phyloP scores from a whole-genome alignment of 2,888 invertebrate species.

The Rhynchonema sp. region DNA sequence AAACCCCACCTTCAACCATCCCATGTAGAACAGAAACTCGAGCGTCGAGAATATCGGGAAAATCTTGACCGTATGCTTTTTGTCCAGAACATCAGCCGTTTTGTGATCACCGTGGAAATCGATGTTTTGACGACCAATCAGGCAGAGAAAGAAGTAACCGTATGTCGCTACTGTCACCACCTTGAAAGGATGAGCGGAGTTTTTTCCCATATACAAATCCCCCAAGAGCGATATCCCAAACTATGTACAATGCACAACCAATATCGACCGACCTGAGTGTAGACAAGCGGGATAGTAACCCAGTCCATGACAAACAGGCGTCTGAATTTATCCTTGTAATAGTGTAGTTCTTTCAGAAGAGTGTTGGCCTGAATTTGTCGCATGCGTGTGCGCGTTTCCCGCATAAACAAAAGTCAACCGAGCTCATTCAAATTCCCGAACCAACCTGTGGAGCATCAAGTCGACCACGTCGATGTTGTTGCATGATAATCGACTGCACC shows the following conservation, averaged over 20 bases:
- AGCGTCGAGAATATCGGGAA: constrained; percentile 2
- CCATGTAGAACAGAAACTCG: constrained; percentile 3
- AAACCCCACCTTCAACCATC: constrained; percentile 1
- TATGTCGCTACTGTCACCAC: background rate
- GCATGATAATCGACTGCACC: no score
- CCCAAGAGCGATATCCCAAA: no score
- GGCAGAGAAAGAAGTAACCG: constrained; percentile 59
- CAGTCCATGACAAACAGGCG: constrained; percentile 27
- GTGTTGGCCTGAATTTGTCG: constrained; percentile 24
- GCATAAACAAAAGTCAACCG: no score
- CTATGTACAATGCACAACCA: no score
- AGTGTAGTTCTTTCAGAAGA: constrained; percentile 16
- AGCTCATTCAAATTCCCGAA: no score
- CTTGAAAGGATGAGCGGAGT: background rate
- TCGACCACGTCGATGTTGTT: no score
- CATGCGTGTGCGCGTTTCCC: no score
- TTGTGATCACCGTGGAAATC: background rate
- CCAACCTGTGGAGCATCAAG: no score
- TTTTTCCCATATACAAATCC: no score
- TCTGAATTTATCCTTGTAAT: constrained; percentile 20
- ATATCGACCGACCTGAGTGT: constrained; percentile 26
- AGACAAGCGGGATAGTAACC: constrained; percentile 28
- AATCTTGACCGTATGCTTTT: background rate
- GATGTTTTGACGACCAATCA: constrained; percentile 62
- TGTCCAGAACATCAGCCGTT: background rate